phyloP scores from a whole-genome alignment of 1,140 invertebrate species.

The Parasteatoda tepidariorum region DNA sequence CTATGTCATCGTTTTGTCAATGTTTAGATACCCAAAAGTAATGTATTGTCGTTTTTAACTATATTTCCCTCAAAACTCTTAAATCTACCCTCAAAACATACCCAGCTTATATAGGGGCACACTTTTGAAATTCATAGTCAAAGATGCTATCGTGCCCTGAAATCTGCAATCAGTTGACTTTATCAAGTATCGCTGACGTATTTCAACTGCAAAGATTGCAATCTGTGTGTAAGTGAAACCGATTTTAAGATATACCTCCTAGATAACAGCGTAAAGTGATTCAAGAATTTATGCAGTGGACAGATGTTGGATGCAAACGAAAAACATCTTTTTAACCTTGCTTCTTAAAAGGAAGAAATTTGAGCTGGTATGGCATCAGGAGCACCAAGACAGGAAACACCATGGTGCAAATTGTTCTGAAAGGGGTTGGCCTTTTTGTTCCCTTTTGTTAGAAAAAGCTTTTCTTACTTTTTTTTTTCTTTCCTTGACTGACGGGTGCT shows the following conservation, averaged over 20 bases:
- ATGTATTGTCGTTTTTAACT: neutral
- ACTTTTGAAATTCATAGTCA: conserved; percentile 36
- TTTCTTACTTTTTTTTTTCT: conserved; percentile 5
- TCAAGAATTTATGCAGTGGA: neutral
- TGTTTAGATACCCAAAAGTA: neutral
- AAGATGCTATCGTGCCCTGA: neutral
- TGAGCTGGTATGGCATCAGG: conserved; percentile 9
- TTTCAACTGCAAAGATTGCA: conserved; percentile 17
- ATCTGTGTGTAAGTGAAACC: neutral
- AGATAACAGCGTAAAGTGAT: conserved; percentile 29
- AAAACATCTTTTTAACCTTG: conserved; percentile 28
- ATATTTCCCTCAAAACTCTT: no score
- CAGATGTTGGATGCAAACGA: conserved; percentile 28
- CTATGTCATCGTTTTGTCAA: neutral
- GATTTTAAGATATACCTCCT: conserved; percentile 12
- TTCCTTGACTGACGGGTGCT: neutral
- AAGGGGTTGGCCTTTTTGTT: conserved; percentile 22
- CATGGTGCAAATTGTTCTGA: conserved; percentile 35
- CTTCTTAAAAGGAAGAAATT: conserved; percentile 7
- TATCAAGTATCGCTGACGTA: neutral
- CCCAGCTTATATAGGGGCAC: no score
- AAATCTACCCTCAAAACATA: no score
- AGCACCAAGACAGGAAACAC: conserved; percentile 20
- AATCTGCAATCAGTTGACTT: conserved; percentile 38
- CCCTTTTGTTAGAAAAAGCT: neutral